Evolutionary conservation across 1,140 invertebrate species (phyloP).

Genomic region (Aphis craccivora): DNA sequence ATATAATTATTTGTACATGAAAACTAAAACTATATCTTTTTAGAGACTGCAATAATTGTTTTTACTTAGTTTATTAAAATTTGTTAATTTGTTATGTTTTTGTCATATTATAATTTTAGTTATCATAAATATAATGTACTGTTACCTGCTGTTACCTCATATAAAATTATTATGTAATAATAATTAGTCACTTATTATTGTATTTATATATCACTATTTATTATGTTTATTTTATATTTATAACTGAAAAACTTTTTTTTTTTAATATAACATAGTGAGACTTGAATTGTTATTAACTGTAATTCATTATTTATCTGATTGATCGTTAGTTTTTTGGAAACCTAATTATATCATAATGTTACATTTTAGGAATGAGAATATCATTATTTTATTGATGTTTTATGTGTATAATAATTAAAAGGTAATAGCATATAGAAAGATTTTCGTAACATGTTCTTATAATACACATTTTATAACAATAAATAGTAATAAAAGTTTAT

Average conservation of each 20-base stretch:
- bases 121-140: conserved; percentile 19
- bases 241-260: background rate
- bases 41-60: background rate
- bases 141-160: background rate
- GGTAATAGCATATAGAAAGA: background rate
- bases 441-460: background rate
- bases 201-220: background rate
- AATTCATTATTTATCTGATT: background rate
- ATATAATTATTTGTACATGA: background rate
- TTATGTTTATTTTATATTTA: background rate
- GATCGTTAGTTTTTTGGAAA: background rate
- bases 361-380: background rate
- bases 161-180: background rate
- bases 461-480: background rate
- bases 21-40: background rate
- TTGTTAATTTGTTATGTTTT: background rate
- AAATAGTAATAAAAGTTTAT: background rate
- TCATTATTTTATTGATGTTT: too few relatives aligned
- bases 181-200: background rate
- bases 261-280: background rate
- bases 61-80: background rate
- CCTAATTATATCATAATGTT: background rate
- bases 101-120: conserved; percentile 16
- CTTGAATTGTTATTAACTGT: background rate
- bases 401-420: background rate